phyloP scores from a whole-genome alignment of 37 sponge, comb jelly and placozoan genomes.

The Ianthella basta region DNA sequence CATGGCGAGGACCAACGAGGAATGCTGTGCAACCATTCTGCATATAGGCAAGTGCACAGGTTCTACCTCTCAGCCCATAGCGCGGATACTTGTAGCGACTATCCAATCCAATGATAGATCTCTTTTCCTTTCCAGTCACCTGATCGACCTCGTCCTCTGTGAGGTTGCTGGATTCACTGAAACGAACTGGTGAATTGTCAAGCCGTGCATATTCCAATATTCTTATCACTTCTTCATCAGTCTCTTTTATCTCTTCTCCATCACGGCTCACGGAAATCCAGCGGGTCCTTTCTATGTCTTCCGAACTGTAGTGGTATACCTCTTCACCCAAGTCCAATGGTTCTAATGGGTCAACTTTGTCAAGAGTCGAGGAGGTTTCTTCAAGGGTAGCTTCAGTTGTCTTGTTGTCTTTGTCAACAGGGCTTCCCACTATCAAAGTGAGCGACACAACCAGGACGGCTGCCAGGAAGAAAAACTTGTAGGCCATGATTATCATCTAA shows the following conservation, averaged over 20 bases:
- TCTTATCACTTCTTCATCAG: too few relatives aligned
- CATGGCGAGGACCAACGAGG: slow-evolving; percentile 33
- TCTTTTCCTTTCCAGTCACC: not conserved
- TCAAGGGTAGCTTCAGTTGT: not conserved
- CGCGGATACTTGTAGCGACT: slow-evolving; percentile 14
- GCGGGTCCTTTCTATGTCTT: too few relatives aligned
- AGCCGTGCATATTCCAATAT: too few relatives aligned
- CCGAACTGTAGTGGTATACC: too few relatives aligned
- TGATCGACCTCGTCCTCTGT: not conserved
- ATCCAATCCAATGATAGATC: not conserved
- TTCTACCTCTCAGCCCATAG: not conserved
- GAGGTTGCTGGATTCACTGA: too few relatives aligned
- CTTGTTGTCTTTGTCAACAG: not conserved
- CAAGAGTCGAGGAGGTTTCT: not conserved
- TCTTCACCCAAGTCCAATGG: not conserved
- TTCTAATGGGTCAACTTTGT: too few relatives aligned
- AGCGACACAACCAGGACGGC: not conserved
- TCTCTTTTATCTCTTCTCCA: too few relatives aligned
- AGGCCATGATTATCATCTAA: not conserved
- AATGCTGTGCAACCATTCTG: slow-evolving; percentile 25
- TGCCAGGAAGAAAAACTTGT: slow-evolving; percentile 7
- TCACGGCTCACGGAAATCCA: too few relatives aligned
- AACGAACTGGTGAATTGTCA: too few relatives aligned
- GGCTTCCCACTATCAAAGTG: not conserved
- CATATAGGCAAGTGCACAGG: not conserved